Conservation (phyloP, 2,888 invertebrate genomes). For the Opisthograptis luteolata region DNA sequence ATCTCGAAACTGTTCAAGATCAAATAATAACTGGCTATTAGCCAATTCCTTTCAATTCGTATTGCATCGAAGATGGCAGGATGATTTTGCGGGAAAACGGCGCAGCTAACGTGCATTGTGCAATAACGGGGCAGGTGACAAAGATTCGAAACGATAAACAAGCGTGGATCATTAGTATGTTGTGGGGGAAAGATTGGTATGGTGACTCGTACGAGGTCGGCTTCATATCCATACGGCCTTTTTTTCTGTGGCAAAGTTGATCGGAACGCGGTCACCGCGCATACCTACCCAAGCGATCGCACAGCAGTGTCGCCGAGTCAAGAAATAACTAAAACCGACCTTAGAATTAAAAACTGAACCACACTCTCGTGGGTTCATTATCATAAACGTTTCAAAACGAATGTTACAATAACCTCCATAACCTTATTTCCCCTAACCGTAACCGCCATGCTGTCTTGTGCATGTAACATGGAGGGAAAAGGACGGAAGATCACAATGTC, state of each 20-base stretch:
- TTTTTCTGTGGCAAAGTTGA: conserved; percentile 68
- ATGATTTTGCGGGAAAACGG: conserved; percentile 51
- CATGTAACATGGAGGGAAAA: conserved; percentile 17
- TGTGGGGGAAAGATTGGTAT: conserved; percentile 68
- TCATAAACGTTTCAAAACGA: conserved; percentile 20
- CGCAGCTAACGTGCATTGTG: conserved; percentile 57
- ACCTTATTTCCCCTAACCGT: conserved; percentile 20
- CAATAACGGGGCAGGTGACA: conserved; percentile 75
- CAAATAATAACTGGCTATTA: conserved; percentile 63
- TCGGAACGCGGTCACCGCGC: conserved; percentile 75
- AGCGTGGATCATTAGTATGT: conserved; percentile 73
- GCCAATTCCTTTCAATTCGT: conserved; percentile 58
- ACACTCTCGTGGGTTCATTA: conserved; percentile 29
- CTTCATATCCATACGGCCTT: conserved; percentile 67
- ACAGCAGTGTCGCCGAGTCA: conserved; percentile 53
- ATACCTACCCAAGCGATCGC: conserved; percentile 58
- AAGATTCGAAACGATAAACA: conserved; percentile 74
- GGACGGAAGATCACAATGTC: conserved; percentile 2
- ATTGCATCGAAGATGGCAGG: conserved; percentile 45
- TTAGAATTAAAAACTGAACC: conserved; percentile 43
- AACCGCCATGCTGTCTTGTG: conserved; percentile 26
- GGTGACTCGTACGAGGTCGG: conserved; percentile 65
- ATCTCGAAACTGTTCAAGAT: conserved; percentile 50
- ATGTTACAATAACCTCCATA: conserved; percentile 23
- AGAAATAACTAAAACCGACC: conserved; percentile 50